A percentile compares a stretch with the other conserved stretches of the same genome.
Conservation (phyloP, 1,140 invertebrate species). For the Temnothorax curvispinosus region DNA sequence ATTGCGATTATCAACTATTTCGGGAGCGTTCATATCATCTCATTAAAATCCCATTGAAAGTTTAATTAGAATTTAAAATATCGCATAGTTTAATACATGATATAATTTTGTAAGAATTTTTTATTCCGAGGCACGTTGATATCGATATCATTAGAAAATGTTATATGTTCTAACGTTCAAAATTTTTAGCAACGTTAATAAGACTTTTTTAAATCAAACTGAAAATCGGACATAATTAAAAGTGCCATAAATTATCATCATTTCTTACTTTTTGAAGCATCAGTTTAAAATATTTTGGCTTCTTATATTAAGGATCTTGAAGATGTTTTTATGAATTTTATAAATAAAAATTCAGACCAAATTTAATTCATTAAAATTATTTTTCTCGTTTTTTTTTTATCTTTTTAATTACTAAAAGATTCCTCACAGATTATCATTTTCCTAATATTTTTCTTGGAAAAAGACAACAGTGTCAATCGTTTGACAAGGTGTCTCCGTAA, state of each 20-base stretch:
- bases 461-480: not conserved
- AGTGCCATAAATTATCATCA: not conserved
- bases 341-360: not conserved
- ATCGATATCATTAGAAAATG: not conserved
- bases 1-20: constrained; percentile 17
- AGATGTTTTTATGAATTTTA: not conserved
- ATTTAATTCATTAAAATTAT: not conserved
- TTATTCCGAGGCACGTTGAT: not conserved
- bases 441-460: not conserved
- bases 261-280: not conserved
- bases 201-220: not conserved
- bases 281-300: not conserved
- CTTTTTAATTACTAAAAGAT: not conserved
- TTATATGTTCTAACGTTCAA: not conserved
- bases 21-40: not conserved
- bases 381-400: not conserved
- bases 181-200: not conserved
- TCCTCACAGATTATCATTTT: not conserved
- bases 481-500: not conserved
- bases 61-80: not conserved
- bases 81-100: not conserved
- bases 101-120: not conserved
- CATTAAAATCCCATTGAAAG: not conserved
- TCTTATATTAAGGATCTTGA: not conserved
- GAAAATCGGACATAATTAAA: not conserved